Evolutionary conservation across 1,140 invertebrate species (phyloP).

Genomic region (Diorhabda sublineata): DNA sequence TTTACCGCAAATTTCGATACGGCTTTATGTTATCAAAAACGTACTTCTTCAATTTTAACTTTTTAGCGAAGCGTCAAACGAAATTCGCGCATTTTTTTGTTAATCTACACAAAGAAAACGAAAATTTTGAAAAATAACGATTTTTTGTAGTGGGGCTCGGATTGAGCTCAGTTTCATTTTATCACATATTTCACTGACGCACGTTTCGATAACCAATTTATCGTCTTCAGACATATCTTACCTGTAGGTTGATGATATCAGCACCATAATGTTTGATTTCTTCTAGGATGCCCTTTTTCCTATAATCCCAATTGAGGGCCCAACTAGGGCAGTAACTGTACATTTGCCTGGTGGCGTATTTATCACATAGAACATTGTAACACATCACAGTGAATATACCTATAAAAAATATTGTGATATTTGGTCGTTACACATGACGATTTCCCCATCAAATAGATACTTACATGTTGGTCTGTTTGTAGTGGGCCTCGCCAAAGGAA

Average conservation of each 20-base stretch:
- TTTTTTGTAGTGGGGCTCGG: too few relatives aligned
- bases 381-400: constrained; percentile 99
- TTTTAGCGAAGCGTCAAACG: too few relatives aligned
- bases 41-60: too few relatives aligned
- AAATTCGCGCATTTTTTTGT: too few relatives aligned
- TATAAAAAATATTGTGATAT: constrained; percentile 41
- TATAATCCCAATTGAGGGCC: constrained; percentile 97
- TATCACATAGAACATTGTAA: constrained; percentile 99
- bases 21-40: too few relatives aligned
- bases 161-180: too few relatives aligned
- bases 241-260: constrained; percentile 93
- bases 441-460: constrained; percentile 44
- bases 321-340: constrained; percentile 97
- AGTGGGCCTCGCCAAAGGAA: constrained; percentile 81
- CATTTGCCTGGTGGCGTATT: constrained; percentile 96
- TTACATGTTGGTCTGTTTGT: constrained; percentile 82
- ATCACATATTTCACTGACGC: too few relatives aligned
- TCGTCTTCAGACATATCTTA: neutral
- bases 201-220: too few relatives aligned
- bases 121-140: too few relatives aligned
- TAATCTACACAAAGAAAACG: too few relatives aligned
- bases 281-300: constrained; percentile 95
- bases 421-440: neutral
- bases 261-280: constrained; percentile 95
- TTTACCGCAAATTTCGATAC: too few relatives aligned